Evolutionary conservation across 2,797 vertebrate genomes (phyloP), one percentile per base, ranked within the genome.

Genomic region (Schizopygopsis malacanthus): DNA sequence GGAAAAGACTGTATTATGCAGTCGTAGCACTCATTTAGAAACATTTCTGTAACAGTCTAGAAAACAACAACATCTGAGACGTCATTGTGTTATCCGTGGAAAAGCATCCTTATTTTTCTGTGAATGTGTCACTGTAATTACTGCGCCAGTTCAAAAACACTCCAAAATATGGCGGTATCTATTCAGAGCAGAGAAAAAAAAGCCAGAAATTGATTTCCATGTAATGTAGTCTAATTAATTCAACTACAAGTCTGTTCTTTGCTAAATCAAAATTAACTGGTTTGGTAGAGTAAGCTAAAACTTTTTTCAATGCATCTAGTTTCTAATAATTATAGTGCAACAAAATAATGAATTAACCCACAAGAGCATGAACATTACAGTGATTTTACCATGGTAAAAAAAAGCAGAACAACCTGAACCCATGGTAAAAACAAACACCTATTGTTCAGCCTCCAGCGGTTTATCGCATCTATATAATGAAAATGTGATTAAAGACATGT

Each of bases 21-120:
- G 37, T n/a, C 22, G 1, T 12, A 39, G 43, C 13, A 18, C 43
- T 75, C 43, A 50, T 83, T 76, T 76, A 75, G 20, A 75, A 61
- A 18, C 54, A 28, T 25, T 79, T 79, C 50, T 77, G 50, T 77
- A 56, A 54, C 69, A 37, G 71, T 83, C 56, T 83, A 75, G 56
- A 59, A n/a, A 59, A 83, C 41, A 83, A 47, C 41, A 75, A 75
- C 56, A 37, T 56, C 22, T 37, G 47, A 82, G 69, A 82, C 13
- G 41, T 63, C 81, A 63, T 18, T 83, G 81, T 33, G 41, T 39
- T n/a, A 63, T 22, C 7, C 0, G 1, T 12, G 65, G n/a, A 54
- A 72, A 82, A 59, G 50, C 80, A 45, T 16, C 11, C 41, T 47
- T 73, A 72, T 61, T 70, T 81, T 81, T 72, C 41, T 37, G 25